A percentile compares a stretch with the other conserved stretches of the same genome.
Evolutionary conservation across 1,140 invertebrate species (phyloP).

Genomic region (Maniola jurtina): DNA sequence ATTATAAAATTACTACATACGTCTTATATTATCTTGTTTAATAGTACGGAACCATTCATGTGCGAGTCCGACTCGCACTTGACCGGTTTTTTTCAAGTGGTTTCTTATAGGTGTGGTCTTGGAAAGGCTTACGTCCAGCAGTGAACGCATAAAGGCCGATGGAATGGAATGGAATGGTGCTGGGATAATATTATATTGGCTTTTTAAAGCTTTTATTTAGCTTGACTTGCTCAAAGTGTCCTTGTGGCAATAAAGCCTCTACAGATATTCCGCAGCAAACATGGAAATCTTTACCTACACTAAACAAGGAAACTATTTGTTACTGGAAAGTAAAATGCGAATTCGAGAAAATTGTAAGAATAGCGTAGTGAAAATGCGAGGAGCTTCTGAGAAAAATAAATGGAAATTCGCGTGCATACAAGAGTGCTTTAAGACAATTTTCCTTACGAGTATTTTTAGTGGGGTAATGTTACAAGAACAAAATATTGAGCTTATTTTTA

Average conservation of each 20-base stretch:
- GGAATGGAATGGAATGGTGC: too few species aligned
- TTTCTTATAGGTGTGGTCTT: too few species aligned
- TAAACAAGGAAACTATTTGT: conserved; percentile 11
- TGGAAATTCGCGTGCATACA: conserved; percentile 7
- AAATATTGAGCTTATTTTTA: background rate
- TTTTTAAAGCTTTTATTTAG: background rate
- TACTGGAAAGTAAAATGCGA: conserved; percentile 10
- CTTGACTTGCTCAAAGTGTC: background rate
- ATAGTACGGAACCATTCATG: too few species aligned
- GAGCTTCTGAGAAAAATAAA: conserved; percentile 5
- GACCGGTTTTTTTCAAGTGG: too few species aligned
- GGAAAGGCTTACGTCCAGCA: too few species aligned
- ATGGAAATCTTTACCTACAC: conserved; percentile 8
- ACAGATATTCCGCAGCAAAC: background rate
- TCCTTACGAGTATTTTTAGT: conserved; percentile 3
- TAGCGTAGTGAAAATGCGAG: conserved; percentile 7
- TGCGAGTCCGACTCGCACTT: too few species aligned
- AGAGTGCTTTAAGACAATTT: conserved; percentile 9
- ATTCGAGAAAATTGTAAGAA: conserved; percentile 13
- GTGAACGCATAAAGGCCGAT: too few species aligned
- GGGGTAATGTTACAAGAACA: background rate
- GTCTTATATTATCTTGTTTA: too few species aligned
- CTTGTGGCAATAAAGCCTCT: background rate
- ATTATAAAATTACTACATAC: too few species aligned
- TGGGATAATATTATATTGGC: too few species aligned